Evolutionary conservation across 1,140 invertebrate species (phyloP), one percentile per base, ranked within the genome.

Genomic region (Nomia melanderi): DNA sequence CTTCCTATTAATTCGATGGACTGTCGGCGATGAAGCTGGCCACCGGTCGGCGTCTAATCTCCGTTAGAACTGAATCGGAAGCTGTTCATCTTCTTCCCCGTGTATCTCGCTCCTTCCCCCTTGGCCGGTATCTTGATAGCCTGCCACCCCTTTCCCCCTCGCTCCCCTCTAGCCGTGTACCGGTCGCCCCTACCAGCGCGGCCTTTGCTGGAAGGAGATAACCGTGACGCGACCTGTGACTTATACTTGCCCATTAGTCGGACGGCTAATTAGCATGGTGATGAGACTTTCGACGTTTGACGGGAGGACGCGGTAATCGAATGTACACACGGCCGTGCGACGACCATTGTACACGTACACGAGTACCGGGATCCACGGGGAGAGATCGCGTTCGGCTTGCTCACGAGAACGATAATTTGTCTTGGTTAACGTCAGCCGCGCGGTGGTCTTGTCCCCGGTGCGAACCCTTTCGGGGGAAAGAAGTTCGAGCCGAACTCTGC

Each of bases 231-330:
- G 86, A 88, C 86, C 86, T 87, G 80, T 88, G 84, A 88, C 87
- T 88, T 85, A 87, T 87, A 86, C 79, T 87, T 84, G 79, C 41
- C 84, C 87, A 88, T 88, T 88, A 88, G 82, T 60, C 62, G 76
- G 67, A 75, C 67, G 70, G 79, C 83, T 88, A 88, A 88, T 88
- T 88, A 88, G 83, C 81, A 86, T 87, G 85, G 80, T 84, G 86
- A 88, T 87, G 84, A 87, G 85, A 74, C 82, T 86, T 87, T 88
- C 78, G 85, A 86, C 85, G 81, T 88, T 88, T 88, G 86, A 88
- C 86, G 84, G 41, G 41, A 72, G 82, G 64, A 77, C 64, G 77
- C 78, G 73, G 81, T 88, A 87, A 88, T 88, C 87, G 82, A 86
- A 87, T 87, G 81, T 79, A 82, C 80, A 76, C 67, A n/a, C n/a